Conservation (phyloP, 92 coral and sea anemone genomes). For the Porites rus region DNA sequence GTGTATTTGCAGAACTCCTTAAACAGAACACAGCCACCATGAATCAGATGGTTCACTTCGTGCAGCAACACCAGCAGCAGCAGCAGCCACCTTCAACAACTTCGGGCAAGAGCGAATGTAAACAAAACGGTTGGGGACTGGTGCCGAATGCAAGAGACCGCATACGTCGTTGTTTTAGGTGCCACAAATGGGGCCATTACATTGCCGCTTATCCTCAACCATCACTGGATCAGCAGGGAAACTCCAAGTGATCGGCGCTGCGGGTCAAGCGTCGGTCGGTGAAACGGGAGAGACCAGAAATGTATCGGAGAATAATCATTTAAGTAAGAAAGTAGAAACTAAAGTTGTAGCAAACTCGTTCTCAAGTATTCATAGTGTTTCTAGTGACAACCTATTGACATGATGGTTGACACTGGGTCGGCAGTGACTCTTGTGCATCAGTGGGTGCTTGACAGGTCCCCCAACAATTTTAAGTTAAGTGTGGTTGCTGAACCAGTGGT, state of each 20-base stretch:
- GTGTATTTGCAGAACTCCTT: neutral
- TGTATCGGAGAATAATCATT: too few relatives aligned
- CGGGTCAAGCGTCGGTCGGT: slow-evolving; percentile 13
- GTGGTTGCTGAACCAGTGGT: too few relatives aligned
- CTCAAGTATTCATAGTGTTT: neutral
- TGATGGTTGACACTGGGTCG: too few relatives aligned
- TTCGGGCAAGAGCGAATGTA: neutral
- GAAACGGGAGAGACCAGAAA: neutral
- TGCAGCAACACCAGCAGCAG: neutral
- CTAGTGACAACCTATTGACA: too few relatives aligned
- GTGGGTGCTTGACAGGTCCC: too few relatives aligned
- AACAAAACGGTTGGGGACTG: slow-evolving; percentile 29
- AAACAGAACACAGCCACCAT: slow-evolving; percentile 13
- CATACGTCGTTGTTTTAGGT: slow-evolving; percentile 3
- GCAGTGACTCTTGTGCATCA: too few relatives aligned
- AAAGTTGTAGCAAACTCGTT: too few relatives aligned
- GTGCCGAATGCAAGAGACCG: neutral
- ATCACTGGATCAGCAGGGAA: slow-evolving; percentile 32
- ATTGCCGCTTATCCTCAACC: neutral
- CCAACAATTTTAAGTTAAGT: too few relatives aligned
- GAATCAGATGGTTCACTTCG: slow-evolving; percentile 5
- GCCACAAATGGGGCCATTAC: slow-evolving; percentile 44
- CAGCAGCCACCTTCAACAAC: too few relatives aligned
- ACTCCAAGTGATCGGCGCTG: slow-evolving; percentile 16
- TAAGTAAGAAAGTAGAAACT: too few relatives aligned